Evolutionary conservation across 2,888 invertebrate genomes (phyloP).

Genomic region (Schizaphis graminum): DNA sequence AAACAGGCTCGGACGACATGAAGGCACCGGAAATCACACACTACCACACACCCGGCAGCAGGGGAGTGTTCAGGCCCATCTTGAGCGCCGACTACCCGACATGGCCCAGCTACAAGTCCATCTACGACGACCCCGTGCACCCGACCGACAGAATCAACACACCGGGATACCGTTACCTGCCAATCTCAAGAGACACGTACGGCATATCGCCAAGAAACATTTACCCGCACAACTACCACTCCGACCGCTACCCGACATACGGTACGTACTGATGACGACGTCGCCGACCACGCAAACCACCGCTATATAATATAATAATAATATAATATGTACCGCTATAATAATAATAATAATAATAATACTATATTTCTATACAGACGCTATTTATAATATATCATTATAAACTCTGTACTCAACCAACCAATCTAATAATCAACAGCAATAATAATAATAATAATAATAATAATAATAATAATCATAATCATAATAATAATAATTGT

Average conservation of each 20-base stretch:
- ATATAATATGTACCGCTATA: conserved; percentile 50
- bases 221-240: conserved; percentile 85
- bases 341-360: conserved; percentile 53
- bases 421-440: conserved; percentile 18
- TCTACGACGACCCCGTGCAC: conserved; percentile 86
- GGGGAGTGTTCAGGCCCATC: conserved; percentile 75
- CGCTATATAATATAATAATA: conserved; percentile 54
- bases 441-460: conserved; percentile 7
- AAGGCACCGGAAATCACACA: conserved; percentile 82
- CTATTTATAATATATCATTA: neutral
- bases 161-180: conserved; percentile 91
- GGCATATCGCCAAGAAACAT: conserved; percentile 90
- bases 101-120: conserved; percentile 87
- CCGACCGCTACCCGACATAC: conserved; percentile 81
- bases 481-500: neutral
- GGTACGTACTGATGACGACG: conserved; percentile 77
- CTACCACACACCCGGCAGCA: conserved; percentile 71
- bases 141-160: conserved; percentile 88
- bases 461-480: conserved; percentile 35
- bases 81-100: conserved; percentile 79
- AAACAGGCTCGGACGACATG: conserved; percentile 91
- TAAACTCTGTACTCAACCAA: conserved; percentile 6
- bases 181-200: conserved; percentile 90
- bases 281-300: conserved; percentile 53
- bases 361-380: neutral